Base-by-base conservation (phyloP, 2,797 vertebrate species). In the Aeoliscus strigatus region DNA sequence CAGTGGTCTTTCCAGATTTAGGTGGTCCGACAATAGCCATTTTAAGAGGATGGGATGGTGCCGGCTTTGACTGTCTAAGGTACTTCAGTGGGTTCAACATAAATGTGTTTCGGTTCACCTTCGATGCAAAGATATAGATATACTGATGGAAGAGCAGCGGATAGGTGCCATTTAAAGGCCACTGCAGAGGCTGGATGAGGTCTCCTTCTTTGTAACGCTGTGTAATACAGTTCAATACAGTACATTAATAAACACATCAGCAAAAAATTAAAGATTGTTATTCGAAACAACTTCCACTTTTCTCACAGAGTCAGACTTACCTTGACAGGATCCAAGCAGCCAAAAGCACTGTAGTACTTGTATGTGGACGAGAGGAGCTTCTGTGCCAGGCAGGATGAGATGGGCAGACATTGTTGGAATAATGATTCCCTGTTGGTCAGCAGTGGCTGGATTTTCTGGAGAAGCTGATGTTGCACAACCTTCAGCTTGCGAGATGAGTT, bases 1-100 rank as follows among this genome's bases (percentile, higher is more conserved):
- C 83, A 66, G 93, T 92, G 29, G 90, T 96, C 85, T 96, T 98
- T 42, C 96, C 96, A 57, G 94, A 95, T 82, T 95, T 97, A 38
- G 94, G 92, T 55, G 92, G 92, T 42, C 96, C 96, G 37, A 89
- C 77, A 9, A 98, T 53, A 33, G 88, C 89, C 44, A 98, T 75
- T 85, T 83, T 92, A 50, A 98, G 44, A 40, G 94, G 91, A 29
- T 92, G 71, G 13, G 82, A 53, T 2, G 77, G 67, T 9, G 63
- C 83, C 39, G 93, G 92, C 72, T 89, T 93, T 27, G 87, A 81
- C 66, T 97, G 94, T 57, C 55, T 61, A 31, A 98, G 89, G 65
- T 92, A 98, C 82, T 92, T 96, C 48, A 99, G 83, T 10, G 96
- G 95, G 67, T 96, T 92, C 59, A 83, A 78, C 79, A 91, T 91